A percentile compares a stretch with the other conserved stretches of the same genome.
phyloP scores from a whole-genome alignment of 2,113 vertebrate species.

The Trogon melanurus region DNA sequence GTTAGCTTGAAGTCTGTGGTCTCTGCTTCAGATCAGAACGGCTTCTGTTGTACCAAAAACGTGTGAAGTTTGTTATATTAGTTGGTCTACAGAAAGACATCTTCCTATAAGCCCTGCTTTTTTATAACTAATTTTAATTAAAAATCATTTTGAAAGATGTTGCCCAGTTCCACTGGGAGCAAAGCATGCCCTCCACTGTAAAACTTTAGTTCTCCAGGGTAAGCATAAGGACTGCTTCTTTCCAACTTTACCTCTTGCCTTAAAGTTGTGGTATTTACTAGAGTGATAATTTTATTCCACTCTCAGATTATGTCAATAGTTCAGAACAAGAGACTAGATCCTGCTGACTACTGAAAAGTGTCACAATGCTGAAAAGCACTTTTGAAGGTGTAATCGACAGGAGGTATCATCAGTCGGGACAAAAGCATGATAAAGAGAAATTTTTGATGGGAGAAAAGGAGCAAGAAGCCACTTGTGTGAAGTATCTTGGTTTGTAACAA shows the following conservation, averaged over 20 bases:
- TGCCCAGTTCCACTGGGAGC: conserved; percentile 40
- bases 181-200: not conserved
- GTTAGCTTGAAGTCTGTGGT: not conserved
- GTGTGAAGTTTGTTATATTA: not conserved
- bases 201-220: not conserved
- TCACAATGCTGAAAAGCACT: not conserved
- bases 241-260: not conserved
- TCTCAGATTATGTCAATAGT: not conserved
- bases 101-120: not conserved
- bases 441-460: not conserved
- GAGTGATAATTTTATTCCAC: conserved; percentile 15
- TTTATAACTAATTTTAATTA: conserved; percentile 3
- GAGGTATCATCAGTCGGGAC: not conserved
- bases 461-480: not conserved
- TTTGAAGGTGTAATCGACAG: not conserved
- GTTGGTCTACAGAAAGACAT: not conserved
- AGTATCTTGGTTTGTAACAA: not conserved
- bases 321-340: not conserved
- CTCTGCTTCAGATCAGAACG: not conserved
- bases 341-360: not conserved
- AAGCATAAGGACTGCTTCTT: not conserved
- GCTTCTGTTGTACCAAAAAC: not conserved
- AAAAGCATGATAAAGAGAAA: not conserved
- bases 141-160: conserved; percentile 21
- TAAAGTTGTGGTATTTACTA: not conserved